These are phyloP conservation scores for Hesperia comma DNA, from an alignment of 2,888 invertebrate genomes.

Conservation along the genomic window DNA sequence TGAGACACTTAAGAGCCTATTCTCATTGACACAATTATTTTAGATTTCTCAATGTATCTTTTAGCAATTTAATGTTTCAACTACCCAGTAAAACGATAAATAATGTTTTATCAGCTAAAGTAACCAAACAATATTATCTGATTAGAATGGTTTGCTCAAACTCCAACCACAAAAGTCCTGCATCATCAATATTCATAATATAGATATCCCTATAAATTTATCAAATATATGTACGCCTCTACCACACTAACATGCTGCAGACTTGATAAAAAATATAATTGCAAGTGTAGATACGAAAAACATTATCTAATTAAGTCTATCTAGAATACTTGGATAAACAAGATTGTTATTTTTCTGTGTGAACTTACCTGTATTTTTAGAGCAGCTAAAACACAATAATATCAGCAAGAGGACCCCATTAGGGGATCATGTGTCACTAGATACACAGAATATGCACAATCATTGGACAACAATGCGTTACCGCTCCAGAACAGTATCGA, in stretches of 20 bases:
- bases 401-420: conserved; percentile 53
- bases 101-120: conserved; percentile 2
- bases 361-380: conserved; percentile 49
- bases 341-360: conserved; percentile 13
- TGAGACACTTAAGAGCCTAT: too few species aligned
- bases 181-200: neutral
- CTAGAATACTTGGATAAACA: neutral
- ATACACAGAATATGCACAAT: conserved; percentile 66
- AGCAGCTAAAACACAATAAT: conserved; percentile 40
- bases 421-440: conserved; percentile 59
- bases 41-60: neutral
- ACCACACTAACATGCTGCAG: neutral
- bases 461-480: conserved; percentile 68
- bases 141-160: neutral
- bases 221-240: neutral
- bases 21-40: too few species aligned
- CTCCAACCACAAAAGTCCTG: neutral
- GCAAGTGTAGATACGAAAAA: neutral
- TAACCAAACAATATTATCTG: neutral
- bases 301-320: neutral
- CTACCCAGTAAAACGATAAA: neutral
- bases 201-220: neutral
- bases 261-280: neutral
- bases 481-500: conserved; percentile 61
- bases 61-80: neutral